Evolutionary conservation across 2,113 vertebrate species (phyloP).

Genomic region (Pyxicephalus adspersus): DNA sequence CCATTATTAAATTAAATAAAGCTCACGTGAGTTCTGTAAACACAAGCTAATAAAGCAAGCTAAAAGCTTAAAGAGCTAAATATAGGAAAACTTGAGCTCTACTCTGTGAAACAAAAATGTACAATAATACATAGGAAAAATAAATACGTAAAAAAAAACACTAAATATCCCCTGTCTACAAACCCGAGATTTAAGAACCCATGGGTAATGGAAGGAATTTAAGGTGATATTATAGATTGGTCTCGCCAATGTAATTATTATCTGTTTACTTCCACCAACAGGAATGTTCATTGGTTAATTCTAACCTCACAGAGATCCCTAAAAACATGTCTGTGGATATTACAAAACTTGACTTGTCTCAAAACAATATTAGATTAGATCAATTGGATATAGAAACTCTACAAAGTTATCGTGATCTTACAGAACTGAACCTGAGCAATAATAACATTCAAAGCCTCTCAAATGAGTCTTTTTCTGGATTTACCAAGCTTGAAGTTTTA

Average conservation of each 20-base stretch:
- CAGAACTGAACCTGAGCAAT: constrained; percentile 72
- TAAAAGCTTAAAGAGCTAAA: too few species aligned
- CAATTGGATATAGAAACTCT: constrained; percentile 66
- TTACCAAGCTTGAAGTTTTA: constrained; percentile 72
- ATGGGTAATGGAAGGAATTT: too few species aligned
- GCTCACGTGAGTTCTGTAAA: too few species aligned
- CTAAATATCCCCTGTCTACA: too few species aligned
- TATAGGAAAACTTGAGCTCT: too few species aligned
- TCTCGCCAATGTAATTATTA: not conserved
- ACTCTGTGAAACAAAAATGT: too few species aligned
- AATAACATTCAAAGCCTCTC: constrained; percentile 70
- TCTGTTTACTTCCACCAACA: not conserved
- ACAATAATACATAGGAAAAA: too few species aligned
- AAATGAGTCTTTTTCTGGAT: constrained; percentile 69
- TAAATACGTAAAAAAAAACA: too few species aligned
- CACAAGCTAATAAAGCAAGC: too few species aligned
- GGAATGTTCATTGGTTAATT: not conserved
- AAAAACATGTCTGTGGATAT: constrained; percentile 50
- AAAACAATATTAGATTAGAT: constrained; percentile 70
- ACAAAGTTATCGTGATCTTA: constrained; percentile 67
- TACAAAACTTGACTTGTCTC: constrained; percentile 71
- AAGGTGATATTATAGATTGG: too few species aligned
- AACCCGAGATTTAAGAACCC: too few species aligned
- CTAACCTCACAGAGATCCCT: constrained; percentile 63
- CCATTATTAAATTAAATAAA: too few species aligned